These are phyloP conservation scores for Conops quadrifasciatus DNA, from an alignment of 2,888 invertebrate genomes.

Conservation along the genomic window DNA sequence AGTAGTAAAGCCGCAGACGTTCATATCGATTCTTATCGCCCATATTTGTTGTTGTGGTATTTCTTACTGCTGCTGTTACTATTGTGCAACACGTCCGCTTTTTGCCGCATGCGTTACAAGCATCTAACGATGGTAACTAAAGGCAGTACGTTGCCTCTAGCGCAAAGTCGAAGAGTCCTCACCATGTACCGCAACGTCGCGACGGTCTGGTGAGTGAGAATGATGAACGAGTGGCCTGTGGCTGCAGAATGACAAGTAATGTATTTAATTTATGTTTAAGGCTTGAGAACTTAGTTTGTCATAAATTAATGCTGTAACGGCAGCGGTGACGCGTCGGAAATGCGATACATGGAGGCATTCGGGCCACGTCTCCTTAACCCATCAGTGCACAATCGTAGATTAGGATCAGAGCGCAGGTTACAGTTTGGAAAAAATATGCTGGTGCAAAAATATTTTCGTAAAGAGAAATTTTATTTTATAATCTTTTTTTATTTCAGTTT, in stretches of 20 bases:
- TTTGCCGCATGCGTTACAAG: slow-evolving; percentile 22
- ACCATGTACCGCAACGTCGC: too few species aligned
- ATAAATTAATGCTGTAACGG: not conserved
- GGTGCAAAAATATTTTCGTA: too few species aligned
- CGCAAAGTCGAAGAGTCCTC: too few species aligned
- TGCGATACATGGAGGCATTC: not conserved
- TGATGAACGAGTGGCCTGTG: not conserved
- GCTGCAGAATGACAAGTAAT: not conserved
- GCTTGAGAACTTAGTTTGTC: not conserved
- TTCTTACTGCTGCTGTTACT: slow-evolving; percentile 45
- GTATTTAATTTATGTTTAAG: slow-evolving; percentile 9
- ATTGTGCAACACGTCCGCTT: slow-evolving; percentile 39
- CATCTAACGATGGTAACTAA: not conserved
- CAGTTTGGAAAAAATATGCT: too few species aligned
- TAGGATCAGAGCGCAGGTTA: too few species aligned
- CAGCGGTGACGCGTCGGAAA: slow-evolving; percentile 8
- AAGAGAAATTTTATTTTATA: too few species aligned
- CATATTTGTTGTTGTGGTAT: too few species aligned
- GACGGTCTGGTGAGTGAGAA: not conserved
- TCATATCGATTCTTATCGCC: slow-evolving; percentile 31
- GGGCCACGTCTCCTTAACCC: not conserved
- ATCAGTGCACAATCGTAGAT: too few species aligned
- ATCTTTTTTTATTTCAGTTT: too few species aligned
- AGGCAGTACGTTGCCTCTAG: not conserved
- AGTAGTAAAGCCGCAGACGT: slow-evolving; percentile 29